Evolutionary conservation across 2,888 invertebrate species (phyloP).

Genomic region (Cecidostiba fungosa): DNA sequence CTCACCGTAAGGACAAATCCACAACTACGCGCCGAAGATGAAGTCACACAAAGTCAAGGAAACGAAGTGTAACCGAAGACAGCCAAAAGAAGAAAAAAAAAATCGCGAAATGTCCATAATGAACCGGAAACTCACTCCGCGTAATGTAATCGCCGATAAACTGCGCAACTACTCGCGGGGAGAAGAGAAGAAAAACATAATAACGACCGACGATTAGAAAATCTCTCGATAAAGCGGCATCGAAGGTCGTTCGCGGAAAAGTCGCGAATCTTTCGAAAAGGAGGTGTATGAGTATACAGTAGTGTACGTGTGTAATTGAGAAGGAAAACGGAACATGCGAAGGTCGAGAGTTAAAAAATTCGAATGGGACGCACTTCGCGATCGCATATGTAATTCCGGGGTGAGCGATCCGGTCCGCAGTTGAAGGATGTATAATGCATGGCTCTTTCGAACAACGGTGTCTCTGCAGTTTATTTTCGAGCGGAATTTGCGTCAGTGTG

Average conservation of each 20-base stretch:
- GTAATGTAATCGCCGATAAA: neutral
- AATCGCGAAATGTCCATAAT: neutral
- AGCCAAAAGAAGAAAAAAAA: neutral
- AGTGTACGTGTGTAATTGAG: neutral
- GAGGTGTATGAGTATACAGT: neutral
- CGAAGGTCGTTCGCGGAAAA: constrained; percentile 2
- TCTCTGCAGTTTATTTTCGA: neutral
- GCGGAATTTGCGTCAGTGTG: no score
- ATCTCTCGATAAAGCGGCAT: neutral
- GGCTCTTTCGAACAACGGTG: no score
- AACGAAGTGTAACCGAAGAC: neutral
- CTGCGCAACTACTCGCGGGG: neutral
- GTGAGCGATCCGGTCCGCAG: neutral
- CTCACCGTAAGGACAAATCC: neutral
- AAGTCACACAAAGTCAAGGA: neutral
- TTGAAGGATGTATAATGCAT: neutral
- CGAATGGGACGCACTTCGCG: neutral
- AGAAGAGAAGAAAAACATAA: neutral
- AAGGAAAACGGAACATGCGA: constrained; percentile 1
- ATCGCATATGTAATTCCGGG: neutral
- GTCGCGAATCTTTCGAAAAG: neutral
- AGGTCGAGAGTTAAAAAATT: neutral
- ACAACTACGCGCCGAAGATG: neutral
- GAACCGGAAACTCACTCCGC: neutral
- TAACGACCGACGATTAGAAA: neutral